Conservation (phyloP, 1,140 invertebrate species). For the Cydia fagiglandana region DNA sequence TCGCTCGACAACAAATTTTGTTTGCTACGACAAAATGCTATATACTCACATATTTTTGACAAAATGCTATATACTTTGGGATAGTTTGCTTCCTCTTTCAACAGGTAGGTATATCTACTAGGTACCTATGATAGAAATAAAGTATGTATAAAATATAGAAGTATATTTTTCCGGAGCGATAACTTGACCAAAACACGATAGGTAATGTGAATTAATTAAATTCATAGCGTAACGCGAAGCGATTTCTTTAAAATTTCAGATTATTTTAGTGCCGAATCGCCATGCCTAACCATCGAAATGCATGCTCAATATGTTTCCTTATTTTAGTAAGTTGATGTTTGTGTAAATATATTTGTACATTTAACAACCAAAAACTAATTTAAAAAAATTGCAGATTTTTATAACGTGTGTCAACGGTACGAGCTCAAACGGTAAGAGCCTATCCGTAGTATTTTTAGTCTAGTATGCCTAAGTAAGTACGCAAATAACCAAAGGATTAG, state of each 20-base stretch:
- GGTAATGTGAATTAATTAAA: conserved; percentile 51
- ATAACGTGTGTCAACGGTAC: conserved; percentile 37
- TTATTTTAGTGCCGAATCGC: conserved; percentile 14
- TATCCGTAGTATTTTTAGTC: not conserved
- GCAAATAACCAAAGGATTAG: not conserved
- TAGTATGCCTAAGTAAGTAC: not conserved
- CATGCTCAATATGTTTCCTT: conserved; percentile 37
- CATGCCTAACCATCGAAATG: not conserved
- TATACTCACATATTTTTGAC: not conserved
- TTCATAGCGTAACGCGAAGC: conserved; percentile 47
- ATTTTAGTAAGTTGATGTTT: conserved; percentile 43
- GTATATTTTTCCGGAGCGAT: not conserved
- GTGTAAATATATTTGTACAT: not conserved
- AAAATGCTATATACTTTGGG: too few relatives aligned
- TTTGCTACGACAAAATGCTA: not conserved
- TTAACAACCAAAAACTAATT: not conserved
- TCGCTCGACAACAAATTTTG: not conserved
- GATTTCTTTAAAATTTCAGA: conserved; percentile 34
- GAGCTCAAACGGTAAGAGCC: conserved; percentile 37
- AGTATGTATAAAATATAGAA: not conserved
- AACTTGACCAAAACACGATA: not conserved
- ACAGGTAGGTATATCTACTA: not conserved
- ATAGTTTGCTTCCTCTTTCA: not conserved
- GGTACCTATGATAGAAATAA: not conserved
- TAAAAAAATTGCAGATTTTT: conserved; percentile 40